Base-by-base conservation (phyloP, 2,888 invertebrate genomes). In the Drosophila picticornis region DNA sequence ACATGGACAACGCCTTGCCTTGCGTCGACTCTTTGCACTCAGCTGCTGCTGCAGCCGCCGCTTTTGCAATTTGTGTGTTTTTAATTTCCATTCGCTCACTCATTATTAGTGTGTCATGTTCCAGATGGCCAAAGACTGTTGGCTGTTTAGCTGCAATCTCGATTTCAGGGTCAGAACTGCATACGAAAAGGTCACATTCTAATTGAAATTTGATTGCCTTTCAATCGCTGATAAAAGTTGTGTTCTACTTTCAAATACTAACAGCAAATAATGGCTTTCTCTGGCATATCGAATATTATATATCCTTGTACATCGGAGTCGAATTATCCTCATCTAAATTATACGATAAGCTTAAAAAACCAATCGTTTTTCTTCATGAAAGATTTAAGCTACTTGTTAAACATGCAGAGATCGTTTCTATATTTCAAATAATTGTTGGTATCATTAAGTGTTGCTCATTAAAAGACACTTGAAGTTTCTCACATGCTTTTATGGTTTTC, bases 1-100 rank as follows among this genome's bases (percentile, higher is more conserved):
- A 29, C 36, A 43, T 36, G 63, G 50, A 62, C 77, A 52, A 36
- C 53, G 51, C 58, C 55, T 32, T 19, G 29, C 51, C 55, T 32
- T 19, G 25, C 51, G 57, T 64, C 43, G 51, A 32, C 40, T 29
- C 22, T 13, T 32, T 13, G 19, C 22, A n/a, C 27, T 29, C 58
- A 53, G 46, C 68, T 53, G 29, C 22, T 10, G 56, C 67, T 53
- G 29, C n/a, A 5, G 57, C 81, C 27, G 60, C 48, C 50, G 55
- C n/a, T 40, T 80, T 61, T 52, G 59, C 80, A 75, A 79, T 76
- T 84, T 83, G 72, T 70, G 60, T 69, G 66, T 48, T 73, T 86
- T 84, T 81, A 86, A 86, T 86, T 83, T 83, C 51, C 68, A 77
- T 56, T 72, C 69, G 67, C 62, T 67, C 65, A 75, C 65, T 82